Evolutionary conservation across 2,888 invertebrate species (phyloP).

Genomic region (Calliphora vomitoria): DNA sequence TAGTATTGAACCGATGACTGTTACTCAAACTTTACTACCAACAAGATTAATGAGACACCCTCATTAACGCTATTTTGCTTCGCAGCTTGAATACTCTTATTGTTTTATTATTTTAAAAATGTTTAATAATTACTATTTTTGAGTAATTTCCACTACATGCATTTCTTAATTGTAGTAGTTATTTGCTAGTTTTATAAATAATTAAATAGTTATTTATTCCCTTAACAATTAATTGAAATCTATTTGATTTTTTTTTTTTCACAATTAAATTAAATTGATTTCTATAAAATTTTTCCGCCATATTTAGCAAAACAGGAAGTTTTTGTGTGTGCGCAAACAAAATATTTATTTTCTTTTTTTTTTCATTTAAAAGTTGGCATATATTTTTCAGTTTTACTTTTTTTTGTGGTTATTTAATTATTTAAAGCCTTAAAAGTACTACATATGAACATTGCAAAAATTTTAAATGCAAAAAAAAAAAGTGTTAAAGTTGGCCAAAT

Average conservation of each 20-base stretch:
- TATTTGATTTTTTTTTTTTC: background rate
- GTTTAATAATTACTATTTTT: too few relatives aligned
- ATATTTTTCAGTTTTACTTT: background rate
- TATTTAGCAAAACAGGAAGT: conserved; percentile 40
- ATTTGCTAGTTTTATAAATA: background rate
- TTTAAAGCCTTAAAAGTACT: background rate
- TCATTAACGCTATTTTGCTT: too few relatives aligned
- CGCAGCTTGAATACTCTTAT: too few relatives aligned
- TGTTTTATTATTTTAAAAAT: too few relatives aligned
- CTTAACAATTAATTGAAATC: background rate
- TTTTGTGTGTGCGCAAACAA: background rate
- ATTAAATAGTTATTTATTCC: background rate
- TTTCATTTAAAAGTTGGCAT: conserved; percentile 1
- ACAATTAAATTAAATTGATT: conserved; percentile 26
- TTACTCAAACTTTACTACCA: too few relatives aligned
- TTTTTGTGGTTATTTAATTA: background rate
- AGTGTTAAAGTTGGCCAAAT: conserved; percentile 7
- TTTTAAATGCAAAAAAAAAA: background rate
- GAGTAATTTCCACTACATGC: too few relatives aligned
- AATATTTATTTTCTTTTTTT: background rate
- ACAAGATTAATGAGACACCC: too few relatives aligned
- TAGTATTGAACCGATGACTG: too few relatives aligned
- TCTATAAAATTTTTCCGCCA: background rate
- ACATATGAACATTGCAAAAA: background rate
- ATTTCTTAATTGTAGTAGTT: too few relatives aligned